Evolutionary conservation across 2,113 vertebrate genomes (phyloP).

Genomic region (Neodontobutis hainanensis): DNA sequence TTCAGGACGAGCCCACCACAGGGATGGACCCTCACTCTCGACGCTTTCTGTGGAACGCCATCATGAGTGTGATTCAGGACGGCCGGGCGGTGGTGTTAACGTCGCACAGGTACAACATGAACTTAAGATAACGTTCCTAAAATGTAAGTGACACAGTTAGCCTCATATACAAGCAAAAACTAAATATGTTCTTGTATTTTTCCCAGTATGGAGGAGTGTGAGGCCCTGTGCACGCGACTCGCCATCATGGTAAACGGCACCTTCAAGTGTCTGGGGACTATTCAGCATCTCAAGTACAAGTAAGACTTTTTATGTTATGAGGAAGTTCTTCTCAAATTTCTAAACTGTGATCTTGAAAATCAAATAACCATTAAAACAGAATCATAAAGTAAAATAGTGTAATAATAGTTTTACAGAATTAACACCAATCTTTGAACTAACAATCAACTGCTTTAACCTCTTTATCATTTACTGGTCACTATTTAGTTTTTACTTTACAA

Average conservation of each 20-base stretch:
- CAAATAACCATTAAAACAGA: too few species aligned
- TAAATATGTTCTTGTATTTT: slow-evolving; percentile 35
- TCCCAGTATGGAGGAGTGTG: slow-evolving; percentile 96
- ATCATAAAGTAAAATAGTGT: too few species aligned
- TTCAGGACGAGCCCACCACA: slow-evolving; percentile 93
- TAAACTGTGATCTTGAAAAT: too few species aligned
- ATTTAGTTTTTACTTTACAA: too few species aligned
- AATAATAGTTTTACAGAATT: too few species aligned
- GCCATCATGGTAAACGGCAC: slow-evolving; percentile 98
- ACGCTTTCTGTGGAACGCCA: slow-evolving; percentile 91
- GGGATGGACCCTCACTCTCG: slow-evolving; percentile 96
- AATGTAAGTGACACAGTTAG: too few species aligned
- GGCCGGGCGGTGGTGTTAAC: slow-evolving; percentile 92
- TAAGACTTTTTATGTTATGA: slow-evolving; percentile 66
- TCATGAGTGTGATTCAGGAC: slow-evolving; percentile 88
- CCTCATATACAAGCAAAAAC: background rate
- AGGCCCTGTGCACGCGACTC: slow-evolving; percentile 92
- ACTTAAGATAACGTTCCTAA: too few species aligned
- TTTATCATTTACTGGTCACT: too few species aligned
- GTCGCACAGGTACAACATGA: slow-evolving; percentile 86
- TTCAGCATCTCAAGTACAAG: slow-evolving; percentile 96
- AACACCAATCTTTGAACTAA: too few species aligned
- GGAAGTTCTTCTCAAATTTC: too few species aligned
- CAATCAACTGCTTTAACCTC: too few species aligned
- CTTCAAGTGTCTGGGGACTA: slow-evolving; percentile 95